Percentiles rank a stretch among this genome's conserved stretches.
These are phyloP conservation scores for Sibirionetta formosa DNA, from an alignment of 2,797 vertebrate species.

Conservation along the genomic window DNA sequence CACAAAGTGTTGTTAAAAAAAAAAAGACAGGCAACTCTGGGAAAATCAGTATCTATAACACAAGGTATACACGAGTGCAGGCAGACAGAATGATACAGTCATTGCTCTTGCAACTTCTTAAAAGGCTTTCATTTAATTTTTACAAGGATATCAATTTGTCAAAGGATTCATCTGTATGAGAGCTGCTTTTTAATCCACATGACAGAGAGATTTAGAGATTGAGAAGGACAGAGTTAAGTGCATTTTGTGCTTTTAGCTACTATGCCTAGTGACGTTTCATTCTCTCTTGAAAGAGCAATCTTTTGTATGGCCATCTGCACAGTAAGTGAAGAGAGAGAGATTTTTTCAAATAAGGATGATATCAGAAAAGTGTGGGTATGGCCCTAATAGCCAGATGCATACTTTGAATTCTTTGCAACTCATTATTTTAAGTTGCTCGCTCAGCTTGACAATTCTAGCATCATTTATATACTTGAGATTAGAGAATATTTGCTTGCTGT, in stretches of 20 bases:
- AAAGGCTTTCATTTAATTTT: neutral
- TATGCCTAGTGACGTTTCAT: neutral
- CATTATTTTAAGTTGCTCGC: constrained; percentile 11
- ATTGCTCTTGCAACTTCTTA: neutral
- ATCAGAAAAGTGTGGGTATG: neutral
- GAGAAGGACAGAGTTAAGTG: neutral
- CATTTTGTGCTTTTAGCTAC: constrained; percentile 1
- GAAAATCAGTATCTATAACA: neutral
- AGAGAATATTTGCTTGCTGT: neutral
- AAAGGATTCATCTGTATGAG: neutral
- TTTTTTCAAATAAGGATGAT: neutral
- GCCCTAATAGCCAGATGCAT: constrained; percentile 18
- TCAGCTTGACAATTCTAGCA: constrained; percentile 18
- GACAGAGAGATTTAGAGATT: neutral
- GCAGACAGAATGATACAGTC: neutral
- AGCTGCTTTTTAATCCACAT: neutral
- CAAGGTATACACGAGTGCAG: neutral
- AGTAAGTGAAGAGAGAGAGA: neutral
- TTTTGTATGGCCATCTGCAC: constrained; percentile 45
- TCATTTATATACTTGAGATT: neutral
- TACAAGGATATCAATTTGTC: neutral
- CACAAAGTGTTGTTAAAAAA: neutral
- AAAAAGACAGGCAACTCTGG: neutral
- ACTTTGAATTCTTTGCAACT: constrained; percentile 24
- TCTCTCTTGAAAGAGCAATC: neutral